These are phyloP conservation scores for Orchestia grillus DNA, from an alignment of 1,140 invertebrate species.

Conservation along the genomic window DNA sequence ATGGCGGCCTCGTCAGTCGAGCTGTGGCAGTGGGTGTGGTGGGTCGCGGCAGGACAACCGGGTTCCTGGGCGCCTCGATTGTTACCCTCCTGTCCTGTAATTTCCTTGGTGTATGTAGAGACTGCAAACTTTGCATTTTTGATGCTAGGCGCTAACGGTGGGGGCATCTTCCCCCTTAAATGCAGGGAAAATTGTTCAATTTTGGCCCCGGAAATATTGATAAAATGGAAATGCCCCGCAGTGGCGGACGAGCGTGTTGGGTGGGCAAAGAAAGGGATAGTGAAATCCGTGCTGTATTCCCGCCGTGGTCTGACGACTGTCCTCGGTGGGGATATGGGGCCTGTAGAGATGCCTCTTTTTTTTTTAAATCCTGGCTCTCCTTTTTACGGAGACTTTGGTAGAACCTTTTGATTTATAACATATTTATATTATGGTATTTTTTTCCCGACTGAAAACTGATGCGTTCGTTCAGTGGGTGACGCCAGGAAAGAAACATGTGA, in stretches of 20 bases:
- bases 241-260: not conserved
- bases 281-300: not conserved
- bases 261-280: not conserved
- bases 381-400: not conserved
- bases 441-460: not conserved
- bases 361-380: not conserved
- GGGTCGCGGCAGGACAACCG: not conserved
- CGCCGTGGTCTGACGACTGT: not conserved
- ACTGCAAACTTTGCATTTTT: not conserved
- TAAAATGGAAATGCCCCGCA: not conserved
- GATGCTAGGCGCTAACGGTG: not conserved
- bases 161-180: not conserved
- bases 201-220: not conserved
- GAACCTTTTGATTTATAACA: not conserved
- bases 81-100: not conserved
- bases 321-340: not conserved
- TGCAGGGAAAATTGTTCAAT: not conserved
- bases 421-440: not conserved
- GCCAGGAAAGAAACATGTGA: not conserved
- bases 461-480: not conserved
- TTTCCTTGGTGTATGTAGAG: not conserved
- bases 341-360: not conserved
- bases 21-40: not conserved
- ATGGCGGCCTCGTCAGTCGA: slow-evolving; percentile 33
- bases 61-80: not conserved